Percentiles rank a stretch among this genome's conserved stretches.
These are phyloP conservation scores for Mesorhabditis sp. DNA, from an alignment of 2,888 invertebrate genomes.

Conservation along the genomic window DNA sequence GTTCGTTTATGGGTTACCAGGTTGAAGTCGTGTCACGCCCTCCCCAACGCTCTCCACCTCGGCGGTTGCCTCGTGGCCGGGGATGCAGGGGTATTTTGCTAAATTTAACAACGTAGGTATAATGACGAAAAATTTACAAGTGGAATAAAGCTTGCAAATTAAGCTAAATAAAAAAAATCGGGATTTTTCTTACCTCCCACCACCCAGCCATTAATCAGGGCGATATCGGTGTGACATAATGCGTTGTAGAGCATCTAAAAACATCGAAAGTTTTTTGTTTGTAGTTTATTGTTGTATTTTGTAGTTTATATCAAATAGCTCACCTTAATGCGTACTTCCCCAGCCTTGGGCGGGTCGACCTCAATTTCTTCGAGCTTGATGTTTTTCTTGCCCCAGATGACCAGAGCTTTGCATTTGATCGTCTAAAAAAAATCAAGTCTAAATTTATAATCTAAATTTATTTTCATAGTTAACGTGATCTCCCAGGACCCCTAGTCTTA, in stretches of 20 bases:
- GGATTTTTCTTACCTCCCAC: not conserved
- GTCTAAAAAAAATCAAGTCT: not conserved
- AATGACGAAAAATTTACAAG: not conserved
- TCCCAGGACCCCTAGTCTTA: no score
- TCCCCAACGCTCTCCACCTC: slow-evolving; percentile 93
- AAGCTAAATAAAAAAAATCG: no score
- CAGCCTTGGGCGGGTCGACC: not conserved
- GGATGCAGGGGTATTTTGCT: slow-evolving; percentile 74
- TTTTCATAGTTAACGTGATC: no score
- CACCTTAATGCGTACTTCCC: not conserved
- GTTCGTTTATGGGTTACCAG: slow-evolving; percentile 64
- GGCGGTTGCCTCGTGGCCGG: slow-evolving; percentile 90
- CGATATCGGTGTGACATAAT: not conserved
- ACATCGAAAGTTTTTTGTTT: not conserved
- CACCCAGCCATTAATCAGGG: not conserved
- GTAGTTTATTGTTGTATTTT: no score
- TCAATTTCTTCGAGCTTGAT: slow-evolving; percentile 4
- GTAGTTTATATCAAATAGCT: not conserved
- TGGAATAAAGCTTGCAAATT: not conserved
- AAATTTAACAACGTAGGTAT: no score
- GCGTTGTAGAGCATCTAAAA: slow-evolving; percentile 4
- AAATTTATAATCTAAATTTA: no score
- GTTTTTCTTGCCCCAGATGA: not conserved
- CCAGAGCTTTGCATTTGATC: not conserved
- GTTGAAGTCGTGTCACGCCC: slow-evolving; percentile 78